Conservation (phyloP, 2,797 vertebrate genomes). For the Urocyon cinereoargenteus region DNA sequence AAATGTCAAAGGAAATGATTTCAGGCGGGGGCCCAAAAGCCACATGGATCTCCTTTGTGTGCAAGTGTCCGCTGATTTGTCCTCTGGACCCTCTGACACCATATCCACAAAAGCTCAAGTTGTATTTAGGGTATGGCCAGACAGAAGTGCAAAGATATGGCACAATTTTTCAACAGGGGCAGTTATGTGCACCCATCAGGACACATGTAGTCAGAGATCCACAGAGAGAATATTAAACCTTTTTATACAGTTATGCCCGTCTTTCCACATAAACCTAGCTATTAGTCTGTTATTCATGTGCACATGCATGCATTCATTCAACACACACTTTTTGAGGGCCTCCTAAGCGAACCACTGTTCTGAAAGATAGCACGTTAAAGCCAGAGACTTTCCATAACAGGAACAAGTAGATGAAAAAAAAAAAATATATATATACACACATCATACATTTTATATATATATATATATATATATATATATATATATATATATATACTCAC, state of each 20-base stretch:
- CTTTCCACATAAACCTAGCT: neutral
- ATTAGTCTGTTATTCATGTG: too few relatives aligned
- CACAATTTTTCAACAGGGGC: neutral
- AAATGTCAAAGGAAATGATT: neutral
- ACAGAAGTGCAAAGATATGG: neutral
- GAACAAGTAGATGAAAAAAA: neutral
- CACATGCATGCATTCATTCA: rapidly evolving
- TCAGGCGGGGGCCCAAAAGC: neutral
- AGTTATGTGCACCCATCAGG: neutral
- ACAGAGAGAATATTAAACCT: neutral
- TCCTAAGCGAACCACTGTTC: neutral
- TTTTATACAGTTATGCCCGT: rapidly evolving
- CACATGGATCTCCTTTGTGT: neutral
- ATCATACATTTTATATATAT: too few relatives aligned
- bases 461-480: neutral
- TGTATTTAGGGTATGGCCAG: too few relatives aligned
- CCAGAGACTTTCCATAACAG: neutral
- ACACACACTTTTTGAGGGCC: neutral
- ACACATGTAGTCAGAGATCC: neutral
- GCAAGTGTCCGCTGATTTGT: neutral
- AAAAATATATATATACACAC: neutral
- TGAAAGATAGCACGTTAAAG: neutral
- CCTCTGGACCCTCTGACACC: neutral
- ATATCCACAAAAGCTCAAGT: neutral
- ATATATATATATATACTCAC: too few relatives aligned